A percentile compares a stretch with the other conserved stretches of the same genome.
Evolutionary conservation across 2,888 invertebrate species (phyloP).

Genomic region (Stenoptilia bipunctidactyla): DNA sequence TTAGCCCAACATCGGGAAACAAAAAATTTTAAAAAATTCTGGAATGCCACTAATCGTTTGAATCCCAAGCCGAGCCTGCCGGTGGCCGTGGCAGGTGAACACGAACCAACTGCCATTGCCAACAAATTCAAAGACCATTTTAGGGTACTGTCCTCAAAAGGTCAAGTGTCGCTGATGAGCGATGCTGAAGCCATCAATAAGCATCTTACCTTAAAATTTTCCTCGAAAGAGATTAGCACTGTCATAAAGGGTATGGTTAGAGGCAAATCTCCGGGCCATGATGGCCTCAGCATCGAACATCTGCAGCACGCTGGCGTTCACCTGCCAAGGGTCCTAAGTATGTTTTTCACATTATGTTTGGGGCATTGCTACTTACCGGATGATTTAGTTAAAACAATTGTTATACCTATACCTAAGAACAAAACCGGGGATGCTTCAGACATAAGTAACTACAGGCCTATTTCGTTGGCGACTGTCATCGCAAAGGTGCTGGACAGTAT

Average conservation of each 20-base stretch:
- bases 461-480: slow-evolving; percentile 11
- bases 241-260: slow-evolving; percentile 1
- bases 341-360: slow-evolving; percentile 13
- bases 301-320: slow-evolving; percentile 13
- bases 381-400: slow-evolving; percentile 9
- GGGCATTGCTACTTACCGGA: slow-evolving; percentile 8
- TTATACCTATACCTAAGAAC: slow-evolving; percentile 17
- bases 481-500: slow-evolving; percentile 9
- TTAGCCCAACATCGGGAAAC: too few species aligned
- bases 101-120: slow-evolving; percentile 2
- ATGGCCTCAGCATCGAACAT: slow-evolving; percentile 14
- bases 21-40: too few species aligned
- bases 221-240: too few species aligned
- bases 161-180: background rate
- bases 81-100: slow-evolving; percentile 7
- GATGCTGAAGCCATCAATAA: background rate
- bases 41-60: too few species aligned
- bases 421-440: slow-evolving; percentile 14
- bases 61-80: slow-evolving; percentile 2
- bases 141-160: slow-evolving; percentile 1
- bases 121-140: slow-evolving; percentile 8
- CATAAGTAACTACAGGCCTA: slow-evolving; percentile 15
- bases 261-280: slow-evolving; percentile 6
- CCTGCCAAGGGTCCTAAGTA: slow-evolving; percentile 9
- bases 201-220: background rate